Base-by-base conservation (phyloP, 2,888 invertebrate genomes). In the Cheilosia pagana region DNA sequence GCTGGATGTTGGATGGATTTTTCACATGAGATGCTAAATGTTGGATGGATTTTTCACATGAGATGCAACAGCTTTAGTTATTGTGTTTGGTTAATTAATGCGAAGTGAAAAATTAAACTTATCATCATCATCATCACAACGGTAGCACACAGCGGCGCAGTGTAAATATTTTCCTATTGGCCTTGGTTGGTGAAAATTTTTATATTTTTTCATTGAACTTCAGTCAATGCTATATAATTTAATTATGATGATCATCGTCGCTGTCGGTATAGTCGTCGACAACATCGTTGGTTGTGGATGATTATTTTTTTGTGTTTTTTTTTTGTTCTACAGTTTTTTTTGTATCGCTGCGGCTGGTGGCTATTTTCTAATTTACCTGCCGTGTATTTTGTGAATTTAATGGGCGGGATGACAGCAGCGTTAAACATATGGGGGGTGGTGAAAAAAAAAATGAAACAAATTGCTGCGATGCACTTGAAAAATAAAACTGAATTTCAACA, bases 151-250 rank as follows among this genome's bases (percentile, higher is more conserved):
- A 77, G 52, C 41, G 43, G 19, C n/a, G 25, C 50, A 21, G 10
- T 21, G 7, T 41, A 41, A 12, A 63, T 75, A 62, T 81, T 75
- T 63, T 75, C 63, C 75, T 55, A 68, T 62, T 75, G 65, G 74
- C 83, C 83, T 79, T 83, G 83, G 57, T 45, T 12, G 62, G 74
- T 70, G 74, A 75, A 83, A 74, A 63, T 65, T 74, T 78, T 78
- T 78, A 52, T 45, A 41, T 43, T 62, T 72, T 68, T 68, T 59
- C 67, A 85, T 79, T 85, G 85, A 85, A 85, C 85, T 81, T 85
- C 76, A 85, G 85, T 81, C 81, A 75, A 79, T 85, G 81, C 60
- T 85, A 8, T 52, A 85, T 85, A 85, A 79, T 85, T 85, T 85
- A 79, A 85, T 85, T 85, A 85, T 81, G 75, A 81, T 76, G 75